Evolutionary conservation across 2,888 invertebrate species (phyloP).

Genomic region (Coenonympha glycerion): DNA sequence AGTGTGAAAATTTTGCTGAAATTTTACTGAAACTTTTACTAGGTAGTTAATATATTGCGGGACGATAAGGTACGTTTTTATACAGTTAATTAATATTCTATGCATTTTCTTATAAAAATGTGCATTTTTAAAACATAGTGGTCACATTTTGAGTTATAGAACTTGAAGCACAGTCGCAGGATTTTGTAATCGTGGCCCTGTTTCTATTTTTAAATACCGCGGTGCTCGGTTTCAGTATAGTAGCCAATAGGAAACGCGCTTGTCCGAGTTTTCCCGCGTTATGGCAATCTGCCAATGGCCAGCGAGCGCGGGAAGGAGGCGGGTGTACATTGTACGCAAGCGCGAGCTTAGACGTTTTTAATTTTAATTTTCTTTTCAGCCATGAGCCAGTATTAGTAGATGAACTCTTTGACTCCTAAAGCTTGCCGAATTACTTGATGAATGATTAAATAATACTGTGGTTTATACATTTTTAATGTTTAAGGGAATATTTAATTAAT

Average conservation of each 20-base stretch:
- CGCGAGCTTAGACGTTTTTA: slow-evolving; percentile 26
- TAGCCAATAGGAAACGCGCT: slow-evolving; percentile 54
- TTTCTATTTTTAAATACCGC: slow-evolving; percentile 74
- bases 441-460: too few species aligned
- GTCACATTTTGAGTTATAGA: too few species aligned
- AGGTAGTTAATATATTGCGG: too few species aligned
- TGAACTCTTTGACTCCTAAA: background rate
- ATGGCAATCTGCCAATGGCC: slow-evolving; percentile 68
- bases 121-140: slow-evolving; percentile 11
- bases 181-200: slow-evolving; percentile 47
- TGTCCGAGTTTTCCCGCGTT: slow-evolving; percentile 60
- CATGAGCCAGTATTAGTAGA: slow-evolving; percentile 10
- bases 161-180: slow-evolving; percentile 33
- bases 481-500: too few species aligned
- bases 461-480: too few species aligned
- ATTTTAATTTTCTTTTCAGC: slow-evolving; percentile 4
- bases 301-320: slow-evolving; percentile 51
- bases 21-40: too few species aligned
- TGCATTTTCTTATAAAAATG: too few species aligned
- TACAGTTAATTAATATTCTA: too few species aligned
- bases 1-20: too few species aligned
- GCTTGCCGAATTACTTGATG: background rate
- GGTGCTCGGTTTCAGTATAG: slow-evolving; percentile 69
- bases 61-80: too few species aligned
- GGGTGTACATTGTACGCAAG: slow-evolving; percentile 44